Conservation (phyloP, 2,113 vertebrate species). For the Cheilinus undulatus region DNA sequence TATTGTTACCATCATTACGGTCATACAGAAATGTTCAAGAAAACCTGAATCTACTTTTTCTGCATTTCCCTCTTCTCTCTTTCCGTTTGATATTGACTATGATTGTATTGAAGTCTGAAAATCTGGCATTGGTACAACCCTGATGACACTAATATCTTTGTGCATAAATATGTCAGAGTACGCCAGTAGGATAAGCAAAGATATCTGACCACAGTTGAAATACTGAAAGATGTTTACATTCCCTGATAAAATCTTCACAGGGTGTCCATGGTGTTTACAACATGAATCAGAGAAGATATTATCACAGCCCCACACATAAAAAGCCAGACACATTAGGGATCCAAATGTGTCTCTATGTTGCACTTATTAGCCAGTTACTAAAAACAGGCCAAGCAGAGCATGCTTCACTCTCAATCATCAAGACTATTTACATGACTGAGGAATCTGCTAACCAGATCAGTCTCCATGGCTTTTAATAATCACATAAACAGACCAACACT, state of each 20-base stretch:
- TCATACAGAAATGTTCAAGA: too few relatives aligned
- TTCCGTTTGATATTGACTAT: too few relatives aligned
- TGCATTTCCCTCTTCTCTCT: too few relatives aligned
- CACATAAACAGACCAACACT: slow-evolving; percentile 26
- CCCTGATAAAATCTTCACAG: slow-evolving; percentile 6
- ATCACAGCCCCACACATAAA: slow-evolving; percentile 12
- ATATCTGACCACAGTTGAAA: slow-evolving; percentile 1
- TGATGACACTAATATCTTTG: neutral
- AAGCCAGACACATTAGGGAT: neutral
- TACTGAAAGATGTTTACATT: neutral
- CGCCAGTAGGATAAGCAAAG: neutral
- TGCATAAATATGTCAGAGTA: neutral
- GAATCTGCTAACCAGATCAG: slow-evolving; percentile 39
- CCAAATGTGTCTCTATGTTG: neutral
- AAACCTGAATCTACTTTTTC: too few relatives aligned
- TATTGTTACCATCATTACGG: slow-evolving; percentile 13
- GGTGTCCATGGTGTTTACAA: neutral
- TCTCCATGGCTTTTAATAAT: slow-evolving; percentile 50
- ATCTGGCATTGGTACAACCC: too few relatives aligned
- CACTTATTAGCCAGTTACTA: slow-evolving; percentile 35
- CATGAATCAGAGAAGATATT: slow-evolving; percentile 1
- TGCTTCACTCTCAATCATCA: slow-evolving; percentile 17
- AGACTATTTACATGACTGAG: slow-evolving; percentile 56
- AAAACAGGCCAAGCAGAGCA: slow-evolving; percentile 44
- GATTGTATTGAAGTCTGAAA: too few relatives aligned